Base-by-base conservation (phyloP, 2,797 vertebrate species). In the Phoebastria nigripes region DNA sequence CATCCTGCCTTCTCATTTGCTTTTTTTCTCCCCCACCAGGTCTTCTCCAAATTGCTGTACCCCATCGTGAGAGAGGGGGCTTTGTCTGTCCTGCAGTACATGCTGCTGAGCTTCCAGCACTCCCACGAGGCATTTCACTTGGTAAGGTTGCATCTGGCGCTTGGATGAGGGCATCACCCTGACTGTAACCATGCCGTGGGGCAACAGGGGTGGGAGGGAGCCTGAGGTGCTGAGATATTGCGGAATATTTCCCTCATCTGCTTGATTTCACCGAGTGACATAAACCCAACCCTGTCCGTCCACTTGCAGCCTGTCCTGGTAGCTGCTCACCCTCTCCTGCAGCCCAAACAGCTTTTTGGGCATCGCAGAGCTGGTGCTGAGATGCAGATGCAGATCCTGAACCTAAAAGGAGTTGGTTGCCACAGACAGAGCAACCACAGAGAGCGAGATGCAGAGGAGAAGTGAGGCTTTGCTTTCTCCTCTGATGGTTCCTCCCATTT, bases 21-120 rank as follows among this genome's bases (percentile, higher is more conserved):
- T 54, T 39, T 51, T 47, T 55, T 46, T 6, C 41, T 89, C 54
- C n/a, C 82, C 11, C 61, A 86, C 15, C 58, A 98, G 98, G 98
- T 98, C 59, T 98, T 98, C 85, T 98, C 98, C 82, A 98, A 98
- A 94, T 61, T 98, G 63, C 94, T 98, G 54, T 98, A 98, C 76
- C 98, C 98, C 33, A 98, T 98, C 0, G 97, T 98, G 82, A 97
- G 98, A 51, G 98, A 98, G 24, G 97, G 98, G 1, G 98, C 98
- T 20, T 93, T 98, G 81, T 98, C 98, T 0, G 98, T 98, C 54
- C 97, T 98, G 69, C 97, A 98, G 87, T 98, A 98, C 73, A 98
- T 98, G 98, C 97, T 98, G 51, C 96, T 98, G 92, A 98, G 98
- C 82, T 98, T 98, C 96, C 98, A 98, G 96, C 98, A 98, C 78